A percentile compares a stretch with the other conserved stretches of the same genome.
phyloP scores from a whole-genome alignment of 2,113 vertebrate genomes.

The Lichenostomus cassidix region DNA sequence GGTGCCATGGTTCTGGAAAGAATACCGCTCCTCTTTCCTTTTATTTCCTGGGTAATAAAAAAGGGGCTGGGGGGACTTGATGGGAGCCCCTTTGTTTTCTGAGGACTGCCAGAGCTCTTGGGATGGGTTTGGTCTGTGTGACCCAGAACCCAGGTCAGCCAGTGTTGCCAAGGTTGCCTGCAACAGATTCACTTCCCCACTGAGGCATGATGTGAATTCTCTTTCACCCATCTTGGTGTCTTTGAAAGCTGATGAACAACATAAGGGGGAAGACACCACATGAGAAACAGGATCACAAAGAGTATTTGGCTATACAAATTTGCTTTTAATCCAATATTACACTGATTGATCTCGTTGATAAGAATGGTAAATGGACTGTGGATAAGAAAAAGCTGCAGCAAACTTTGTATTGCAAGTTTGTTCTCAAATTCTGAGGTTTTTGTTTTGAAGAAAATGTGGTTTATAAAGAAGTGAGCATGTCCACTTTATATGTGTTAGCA shows the following conservation, averaged over 20 bases:
- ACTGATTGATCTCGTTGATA: neutral
- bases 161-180: neutral
- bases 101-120: neutral
- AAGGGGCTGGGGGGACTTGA: neutral
- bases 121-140: neutral
- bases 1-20: neutral
- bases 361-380: neutral
- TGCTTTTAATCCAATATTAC: neutral
- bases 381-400: neutral
- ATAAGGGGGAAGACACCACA: neutral
- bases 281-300: neutral
- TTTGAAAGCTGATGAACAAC: neutral
- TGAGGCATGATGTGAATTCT: neutral
- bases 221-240: neutral
- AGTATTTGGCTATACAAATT: neutral
- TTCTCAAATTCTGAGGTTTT: neutral
- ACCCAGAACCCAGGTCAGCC: neutral
- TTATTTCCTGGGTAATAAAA: neutral
- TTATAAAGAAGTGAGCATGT: neutral
- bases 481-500: neutral
- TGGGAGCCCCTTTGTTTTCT: neutral
- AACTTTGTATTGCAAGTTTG: neutral
- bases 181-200: accelerated
- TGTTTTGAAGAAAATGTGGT: neutral
- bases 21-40: neutral